Evolutionary conservation across 2,113 vertebrate species (phyloP).

Genomic region (Falcunculus frontatus): DNA sequence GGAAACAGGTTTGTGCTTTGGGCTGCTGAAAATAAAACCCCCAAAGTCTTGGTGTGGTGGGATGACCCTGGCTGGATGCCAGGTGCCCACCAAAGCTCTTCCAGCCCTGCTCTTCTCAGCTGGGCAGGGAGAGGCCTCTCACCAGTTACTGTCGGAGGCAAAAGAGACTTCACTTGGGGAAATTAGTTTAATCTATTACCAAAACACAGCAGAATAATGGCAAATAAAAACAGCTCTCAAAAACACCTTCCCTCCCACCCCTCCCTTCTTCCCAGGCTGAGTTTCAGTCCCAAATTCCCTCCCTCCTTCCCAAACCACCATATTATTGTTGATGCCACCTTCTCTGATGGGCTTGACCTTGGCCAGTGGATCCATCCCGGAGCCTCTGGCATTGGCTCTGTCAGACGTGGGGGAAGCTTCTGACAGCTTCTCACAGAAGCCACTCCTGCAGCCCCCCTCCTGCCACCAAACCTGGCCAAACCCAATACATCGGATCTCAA

Average conservation of each 20-base stretch:
- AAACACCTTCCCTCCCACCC: fast-evolving
- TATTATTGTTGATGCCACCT: neutral
- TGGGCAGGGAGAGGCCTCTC: neutral
- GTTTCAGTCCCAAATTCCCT: neutral
- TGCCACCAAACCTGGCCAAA: neutral
- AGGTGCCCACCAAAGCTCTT: neutral
- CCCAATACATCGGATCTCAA: neutral
- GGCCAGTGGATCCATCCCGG: neutral
- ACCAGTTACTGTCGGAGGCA: neutral
- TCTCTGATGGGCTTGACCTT: neutral
- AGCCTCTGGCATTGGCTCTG: neutral
- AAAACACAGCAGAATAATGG: neutral
- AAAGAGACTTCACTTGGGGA: neutral
- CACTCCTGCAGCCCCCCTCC: neutral
- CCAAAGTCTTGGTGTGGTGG: too few species aligned
- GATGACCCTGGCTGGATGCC: neutral
- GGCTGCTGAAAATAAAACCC: neutral
- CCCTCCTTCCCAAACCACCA: neutral
- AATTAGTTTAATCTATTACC: neutral
- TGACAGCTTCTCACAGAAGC: neutral
- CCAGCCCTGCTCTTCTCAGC: neutral
- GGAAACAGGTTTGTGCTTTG: neutral
- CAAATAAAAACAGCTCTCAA: neutral
- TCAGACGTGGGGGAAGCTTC: neutral
- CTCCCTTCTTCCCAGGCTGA: neutral